These are phyloP conservation scores for Trichopoda pennipes DNA, from an alignment of 2,888 invertebrate species.

Conservation along the genomic window DNA sequence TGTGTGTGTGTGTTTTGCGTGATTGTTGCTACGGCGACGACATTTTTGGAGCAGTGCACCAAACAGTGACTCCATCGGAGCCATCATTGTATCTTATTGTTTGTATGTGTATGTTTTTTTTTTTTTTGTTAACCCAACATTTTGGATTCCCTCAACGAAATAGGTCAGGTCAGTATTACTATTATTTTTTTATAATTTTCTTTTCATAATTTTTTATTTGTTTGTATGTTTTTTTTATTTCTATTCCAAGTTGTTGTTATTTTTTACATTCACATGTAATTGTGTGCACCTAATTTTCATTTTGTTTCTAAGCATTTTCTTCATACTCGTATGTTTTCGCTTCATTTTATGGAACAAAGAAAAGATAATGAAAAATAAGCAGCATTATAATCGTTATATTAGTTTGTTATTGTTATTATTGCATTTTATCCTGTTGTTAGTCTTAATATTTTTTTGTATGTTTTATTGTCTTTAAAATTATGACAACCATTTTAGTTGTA, in stretches of 20 bases:
- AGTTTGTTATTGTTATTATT: constrained; percentile 29
- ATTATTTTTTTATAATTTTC: constrained; percentile 39
- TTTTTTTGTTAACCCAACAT: constrained; percentile 8
- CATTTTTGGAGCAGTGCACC: constrained; percentile 65
- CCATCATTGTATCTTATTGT: constrained; percentile 46
- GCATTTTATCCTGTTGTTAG: constrained; percentile 45
- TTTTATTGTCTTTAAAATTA: constrained; percentile 48
- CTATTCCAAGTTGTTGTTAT: constrained; percentile 35
- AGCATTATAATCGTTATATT: constrained; percentile 1
- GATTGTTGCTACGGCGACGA: constrained; percentile 22
- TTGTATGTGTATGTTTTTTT: not conserved
- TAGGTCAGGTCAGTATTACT: constrained; percentile 68
- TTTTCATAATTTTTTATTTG: constrained; percentile 32
- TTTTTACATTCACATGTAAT: not conserved
- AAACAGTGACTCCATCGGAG: constrained; percentile 63
- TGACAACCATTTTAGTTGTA: constrained; percentile 43
- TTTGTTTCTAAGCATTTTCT: not conserved
- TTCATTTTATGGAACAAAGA: not conserved
- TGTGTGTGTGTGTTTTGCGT: constrained; percentile 34
- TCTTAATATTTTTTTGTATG: not conserved
- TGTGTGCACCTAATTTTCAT: not conserved
- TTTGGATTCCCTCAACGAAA: constrained; percentile 47
- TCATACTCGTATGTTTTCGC: constrained; percentile 8
- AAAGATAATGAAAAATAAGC: not conserved
- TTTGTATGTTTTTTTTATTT: constrained; percentile 26